These are phyloP conservation scores for Phrynocephalus forsythii DNA, from an alignment of 2,797 vertebrate species.

Conservation along the genomic window DNA sequence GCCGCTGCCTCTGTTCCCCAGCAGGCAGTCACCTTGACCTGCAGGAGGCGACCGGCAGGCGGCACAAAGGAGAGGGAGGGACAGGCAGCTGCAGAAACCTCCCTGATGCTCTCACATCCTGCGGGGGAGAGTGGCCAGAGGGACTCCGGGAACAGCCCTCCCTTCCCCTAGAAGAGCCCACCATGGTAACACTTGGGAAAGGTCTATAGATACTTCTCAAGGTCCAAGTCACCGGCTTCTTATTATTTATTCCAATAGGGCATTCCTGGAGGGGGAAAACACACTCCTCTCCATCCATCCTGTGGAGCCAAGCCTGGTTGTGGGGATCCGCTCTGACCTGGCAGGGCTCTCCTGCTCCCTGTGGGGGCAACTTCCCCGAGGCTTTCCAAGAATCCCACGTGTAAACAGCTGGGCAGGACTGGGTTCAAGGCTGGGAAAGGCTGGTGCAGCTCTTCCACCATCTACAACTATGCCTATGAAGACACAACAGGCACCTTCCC, in stretches of 20 bases:
- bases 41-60: not conserved
- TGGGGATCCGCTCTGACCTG: not conserved
- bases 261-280: not conserved
- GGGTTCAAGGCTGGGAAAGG: not conserved
- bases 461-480: conserved; percentile 17
- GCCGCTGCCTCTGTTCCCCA: conserved; percentile 3
- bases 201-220: too few species aligned
- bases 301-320: not conserved
- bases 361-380: not conserved
- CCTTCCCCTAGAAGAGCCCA: not conserved
- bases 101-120: not conserved
- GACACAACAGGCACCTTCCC: not conserved
- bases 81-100: not conserved
- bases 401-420: too few species aligned
- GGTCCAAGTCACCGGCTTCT: too few species aligned
- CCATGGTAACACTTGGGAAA: not conserved
- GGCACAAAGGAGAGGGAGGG: not conserved
- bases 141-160: not conserved
- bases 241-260: too few species aligned
- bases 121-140: not conserved
- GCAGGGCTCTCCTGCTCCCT: not conserved
- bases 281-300: not conserved
- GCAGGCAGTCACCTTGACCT: conserved; percentile 38
- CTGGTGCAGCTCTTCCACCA: not conserved
- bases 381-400: not conserved